These are phyloP conservation scores for Drosophila ercepeae DNA, from an alignment of 1,140 invertebrate genomes.

Conservation along the genomic window DNA sequence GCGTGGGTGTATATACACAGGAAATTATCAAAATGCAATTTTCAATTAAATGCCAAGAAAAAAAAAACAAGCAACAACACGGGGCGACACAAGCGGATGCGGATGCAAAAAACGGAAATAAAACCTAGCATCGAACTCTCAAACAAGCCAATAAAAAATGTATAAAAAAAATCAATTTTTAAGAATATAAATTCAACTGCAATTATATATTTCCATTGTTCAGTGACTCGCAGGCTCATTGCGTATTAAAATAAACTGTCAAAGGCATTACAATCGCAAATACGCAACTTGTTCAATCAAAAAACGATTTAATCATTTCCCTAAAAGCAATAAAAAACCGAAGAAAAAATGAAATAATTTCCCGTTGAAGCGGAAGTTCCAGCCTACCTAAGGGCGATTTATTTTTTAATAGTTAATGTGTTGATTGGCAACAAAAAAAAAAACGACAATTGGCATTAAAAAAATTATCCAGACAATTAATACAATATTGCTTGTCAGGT, in stretches of 20 bases:
- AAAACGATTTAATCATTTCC: neutral
- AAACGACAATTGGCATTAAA: neutral
- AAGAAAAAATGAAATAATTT: neutral
- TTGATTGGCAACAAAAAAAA: no score
- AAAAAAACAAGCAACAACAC: neutral
- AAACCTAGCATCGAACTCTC: no score
- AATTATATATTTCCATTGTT: conserved; percentile 4
- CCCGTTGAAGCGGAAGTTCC: neutral
- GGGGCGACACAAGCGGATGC: no score
- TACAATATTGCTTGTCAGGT: neutral
- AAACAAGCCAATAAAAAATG: neutral
- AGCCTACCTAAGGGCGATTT: no score
- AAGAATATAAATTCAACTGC: conserved; percentile 8
- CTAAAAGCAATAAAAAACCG: neutral
- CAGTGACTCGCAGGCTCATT: conserved; percentile 1
- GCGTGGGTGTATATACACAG: conserved; percentile 12
- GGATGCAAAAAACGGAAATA: conserved; percentile 1
- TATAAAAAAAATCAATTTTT: neutral
- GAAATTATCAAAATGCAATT: conserved; percentile 69
- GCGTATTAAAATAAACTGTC: conserved; percentile 2
- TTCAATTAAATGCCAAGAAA: conserved; percentile 42
- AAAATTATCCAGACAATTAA: neutral
- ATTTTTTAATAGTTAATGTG: neutral
- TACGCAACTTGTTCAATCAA: neutral
- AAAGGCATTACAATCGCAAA: neutral